Base-by-base conservation (phyloP, 2,113 vertebrate genomes). In the Monopterus albus region DNA sequence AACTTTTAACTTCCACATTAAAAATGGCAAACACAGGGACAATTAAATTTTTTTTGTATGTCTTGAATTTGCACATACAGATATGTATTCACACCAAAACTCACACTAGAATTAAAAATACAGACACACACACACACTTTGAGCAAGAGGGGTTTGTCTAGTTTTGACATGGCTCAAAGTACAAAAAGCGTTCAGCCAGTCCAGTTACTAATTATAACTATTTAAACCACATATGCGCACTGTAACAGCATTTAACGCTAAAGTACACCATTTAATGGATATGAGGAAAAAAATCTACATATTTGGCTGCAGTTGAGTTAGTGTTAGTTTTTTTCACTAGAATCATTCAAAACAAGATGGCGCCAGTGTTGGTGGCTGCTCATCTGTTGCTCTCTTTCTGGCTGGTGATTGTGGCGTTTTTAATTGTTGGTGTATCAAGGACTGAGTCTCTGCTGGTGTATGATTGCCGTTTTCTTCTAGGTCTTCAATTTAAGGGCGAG, bases 201-300 rank as follows among this genome's bases (percentile, higher is more conserved):
- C 86, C 87, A 91, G 89, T 69, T 81, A 91, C 79, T 89, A 92
- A 89, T 93, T 93, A 90, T 84, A 79, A 89, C 84, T 55, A 50
- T 83, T 83, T 85, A 84, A 92, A 93, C 90, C 92, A 65, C 91
- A 89, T 86, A 62, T n/a, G n/a, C n/a, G n/a, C 83, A 81, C 75
- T 69, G 69, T 84, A 84, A 84, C 79, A 86, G 87, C 83, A 87
- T 83, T 84, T 90, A 75, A 72, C 84, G 81, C 87, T 90, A 78
- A 88, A 92, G 78, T 81, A 82, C 81, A 85, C 83, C 66, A 88
- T 91, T 94, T 91, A 90, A 92, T 85, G 85, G 92, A 93, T 89
- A 92, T 92, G 89, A 87, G 91, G 90, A 92, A 63, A 90, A 63
- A 90, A 88, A 81, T n/a, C n/a, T n/a, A n/a, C n/a, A 64, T 75